These are phyloP conservation scores for Cerceris ruficornis DNA, from an alignment of 2,888 invertebrate genomes.

Conservation along the genomic window DNA sequence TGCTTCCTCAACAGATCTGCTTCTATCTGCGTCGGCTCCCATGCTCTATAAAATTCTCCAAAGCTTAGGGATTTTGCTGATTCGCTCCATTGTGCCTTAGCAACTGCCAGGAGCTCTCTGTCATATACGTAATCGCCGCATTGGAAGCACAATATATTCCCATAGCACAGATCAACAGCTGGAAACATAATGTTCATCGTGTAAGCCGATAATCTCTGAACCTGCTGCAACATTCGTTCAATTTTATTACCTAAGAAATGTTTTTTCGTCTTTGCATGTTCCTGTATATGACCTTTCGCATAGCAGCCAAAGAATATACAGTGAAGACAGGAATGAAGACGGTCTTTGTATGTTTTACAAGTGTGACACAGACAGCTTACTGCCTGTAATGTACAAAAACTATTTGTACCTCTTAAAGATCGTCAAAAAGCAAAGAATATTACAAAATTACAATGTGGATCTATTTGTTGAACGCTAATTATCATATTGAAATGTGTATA, in stretches of 20 bases:
- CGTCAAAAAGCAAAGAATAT: not conserved
- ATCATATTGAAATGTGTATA: not conserved
- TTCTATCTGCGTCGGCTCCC: conserved; percentile 91
- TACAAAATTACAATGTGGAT: too few species aligned
- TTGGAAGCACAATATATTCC: conserved; percentile 93
- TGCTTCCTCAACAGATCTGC: conserved; percentile 89
- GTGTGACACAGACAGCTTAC: conserved; percentile 91
- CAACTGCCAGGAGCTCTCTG: conserved; percentile 83
- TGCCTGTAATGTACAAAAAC: conserved; percentile 83
- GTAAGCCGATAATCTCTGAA: not conserved
- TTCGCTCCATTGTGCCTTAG: conserved; percentile 80
- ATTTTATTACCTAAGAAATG: conserved; percentile 87
- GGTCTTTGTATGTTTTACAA: conserved; percentile 90
- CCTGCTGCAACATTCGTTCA: not conserved
- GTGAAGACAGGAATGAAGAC: conserved; percentile 92
- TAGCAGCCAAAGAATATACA: conserved; percentile 98
- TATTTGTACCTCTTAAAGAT: not conserved
- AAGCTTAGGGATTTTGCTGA: conserved; percentile 79
- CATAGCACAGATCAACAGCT: conserved; percentile 94
- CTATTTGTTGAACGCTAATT: too few species aligned
- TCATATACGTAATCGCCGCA: conserved; percentile 97
- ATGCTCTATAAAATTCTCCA: conserved; percentile 83
- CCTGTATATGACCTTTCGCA: conserved; percentile 90
- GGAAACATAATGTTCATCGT: conserved; percentile 41
- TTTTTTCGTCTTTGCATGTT: conserved; percentile 91